Evolutionary conservation across 2,797 vertebrate species (phyloP).

Genomic region (Sebastiscus tertius): DNA sequence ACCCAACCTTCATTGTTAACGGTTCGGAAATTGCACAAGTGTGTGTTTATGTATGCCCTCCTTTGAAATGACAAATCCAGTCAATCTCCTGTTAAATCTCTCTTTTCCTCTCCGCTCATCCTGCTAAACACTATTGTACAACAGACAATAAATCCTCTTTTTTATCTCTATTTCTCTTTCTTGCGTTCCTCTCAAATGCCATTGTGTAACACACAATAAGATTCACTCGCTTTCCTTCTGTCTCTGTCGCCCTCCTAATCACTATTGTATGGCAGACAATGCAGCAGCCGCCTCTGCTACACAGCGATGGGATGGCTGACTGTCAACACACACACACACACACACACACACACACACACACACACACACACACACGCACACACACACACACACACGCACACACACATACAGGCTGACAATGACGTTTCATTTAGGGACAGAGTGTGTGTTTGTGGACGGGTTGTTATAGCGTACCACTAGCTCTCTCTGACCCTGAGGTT

Average conservation of each 20-base stretch:
- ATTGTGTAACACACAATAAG: conserved; percentile 74
- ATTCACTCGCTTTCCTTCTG: conserved; percentile 63
- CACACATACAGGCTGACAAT: conserved; percentile 34
- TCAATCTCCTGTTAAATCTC: conserved; percentile 57
- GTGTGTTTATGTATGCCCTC: not conserved
- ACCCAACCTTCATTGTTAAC: not conserved
- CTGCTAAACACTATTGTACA: conserved; percentile 45
- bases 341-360: conserved; percentile 32
- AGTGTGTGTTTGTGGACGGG: conserved; percentile 25
- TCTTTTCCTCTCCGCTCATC: conserved; percentile 38
- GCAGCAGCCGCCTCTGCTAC: conserved; percentile 62
- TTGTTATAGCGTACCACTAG: conserved; percentile 15
- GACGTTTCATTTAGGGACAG: conserved; percentile 60
- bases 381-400: conserved; percentile 26
- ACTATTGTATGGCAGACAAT: conserved; percentile 73
- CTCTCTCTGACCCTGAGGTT: conserved; percentile 43
- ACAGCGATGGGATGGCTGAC: conserved; percentile 52
- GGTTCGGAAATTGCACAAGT: not conserved
- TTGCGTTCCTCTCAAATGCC: conserved; percentile 53
- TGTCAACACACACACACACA: conserved; percentile 36
- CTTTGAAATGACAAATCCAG: conserved; percentile 57
- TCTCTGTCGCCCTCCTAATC: conserved; percentile 68
- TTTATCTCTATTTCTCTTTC: conserved; percentile 46
- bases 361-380: not conserved
- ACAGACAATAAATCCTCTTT: conserved; percentile 49